phyloP scores from a whole-genome alignment of 2,797 vertebrate species.

The Muraenolepis orangiensis region DNA sequence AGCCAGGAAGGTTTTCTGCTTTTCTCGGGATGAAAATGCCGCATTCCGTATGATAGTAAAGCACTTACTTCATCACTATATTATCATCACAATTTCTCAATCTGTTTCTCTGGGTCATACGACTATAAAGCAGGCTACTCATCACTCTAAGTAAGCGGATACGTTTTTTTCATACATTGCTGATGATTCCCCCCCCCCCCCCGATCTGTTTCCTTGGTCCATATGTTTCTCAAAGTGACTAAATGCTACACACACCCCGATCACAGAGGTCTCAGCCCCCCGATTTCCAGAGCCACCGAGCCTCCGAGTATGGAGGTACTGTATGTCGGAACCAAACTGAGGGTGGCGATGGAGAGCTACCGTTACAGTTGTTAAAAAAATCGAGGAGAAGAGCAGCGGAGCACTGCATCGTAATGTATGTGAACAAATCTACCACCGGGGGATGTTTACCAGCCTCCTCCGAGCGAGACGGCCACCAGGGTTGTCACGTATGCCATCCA shows the following conservation, averaged over 20 bases:
- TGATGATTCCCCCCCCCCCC: no score
- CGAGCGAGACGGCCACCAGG: no score
- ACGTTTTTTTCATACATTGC: background rate
- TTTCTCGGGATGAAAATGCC: background rate
- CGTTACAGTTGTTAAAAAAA: background rate
- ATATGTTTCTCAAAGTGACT: background rate
- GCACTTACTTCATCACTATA: background rate
- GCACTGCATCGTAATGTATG: background rate
- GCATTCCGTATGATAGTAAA: background rate
- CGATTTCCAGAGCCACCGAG: background rate
- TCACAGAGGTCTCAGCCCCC: background rate
- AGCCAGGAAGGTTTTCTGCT: background rate
- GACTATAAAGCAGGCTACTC: background rate
- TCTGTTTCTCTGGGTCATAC: background rate
- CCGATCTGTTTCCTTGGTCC: background rate
- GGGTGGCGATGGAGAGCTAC: background rate
- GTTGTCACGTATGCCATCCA: no score
- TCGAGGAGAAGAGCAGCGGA: no score
- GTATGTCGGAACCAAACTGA: background rate
- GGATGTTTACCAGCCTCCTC: background rate
- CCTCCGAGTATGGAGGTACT: no score
- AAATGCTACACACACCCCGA: background rate
- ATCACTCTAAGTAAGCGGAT: background rate
- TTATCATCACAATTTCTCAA: background rate
- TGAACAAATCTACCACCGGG: background rate